A percentile compares a stretch with the other conserved stretches of the same genome.
These are phyloP conservation scores for Oreotrochilus melanogaster DNA, from an alignment of 2,113 vertebrate species.

Conservation along the genomic window DNA sequence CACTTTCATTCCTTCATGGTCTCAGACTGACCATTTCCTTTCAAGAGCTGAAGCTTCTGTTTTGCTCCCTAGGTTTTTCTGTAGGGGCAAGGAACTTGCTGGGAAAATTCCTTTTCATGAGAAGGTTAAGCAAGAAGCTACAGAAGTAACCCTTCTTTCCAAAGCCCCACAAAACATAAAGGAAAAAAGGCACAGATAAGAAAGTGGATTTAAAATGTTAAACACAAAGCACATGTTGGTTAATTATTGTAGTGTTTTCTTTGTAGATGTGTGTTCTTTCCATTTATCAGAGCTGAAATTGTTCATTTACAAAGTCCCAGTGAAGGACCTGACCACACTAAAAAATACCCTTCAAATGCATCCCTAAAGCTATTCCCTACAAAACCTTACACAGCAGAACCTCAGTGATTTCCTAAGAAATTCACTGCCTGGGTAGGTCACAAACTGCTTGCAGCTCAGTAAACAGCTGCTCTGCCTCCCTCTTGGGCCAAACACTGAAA, in stretches of 20 bases:
- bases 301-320: not conserved
- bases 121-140: not conserved
- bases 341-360: not conserved
- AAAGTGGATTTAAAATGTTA: not conserved
- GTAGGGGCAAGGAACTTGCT: not conserved
- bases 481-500: not conserved
- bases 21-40: constrained; percentile 9
- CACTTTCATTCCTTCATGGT: not conserved
- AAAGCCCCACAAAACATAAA: not conserved
- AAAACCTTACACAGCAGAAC: not conserved
- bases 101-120: not conserved
- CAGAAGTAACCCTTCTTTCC: not conserved
- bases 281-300: not conserved
- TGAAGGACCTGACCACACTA: not conserved
- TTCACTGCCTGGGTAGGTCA: not conserved
- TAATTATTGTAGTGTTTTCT: not conserved
- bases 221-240: fast-evolving
- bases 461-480: not conserved
- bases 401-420: not conserved
- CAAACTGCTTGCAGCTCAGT: not conserved
- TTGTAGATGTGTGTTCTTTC: not conserved
- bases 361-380: not conserved
- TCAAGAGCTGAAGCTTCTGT: not conserved
- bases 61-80: not conserved
- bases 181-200: not conserved